Percentiles rank a stretch among this genome's conserved stretches.
These are phyloP conservation scores for Melinaea marsaeus DNA, from an alignment of 2,888 invertebrate species.

Conservation along the genomic window DNA sequence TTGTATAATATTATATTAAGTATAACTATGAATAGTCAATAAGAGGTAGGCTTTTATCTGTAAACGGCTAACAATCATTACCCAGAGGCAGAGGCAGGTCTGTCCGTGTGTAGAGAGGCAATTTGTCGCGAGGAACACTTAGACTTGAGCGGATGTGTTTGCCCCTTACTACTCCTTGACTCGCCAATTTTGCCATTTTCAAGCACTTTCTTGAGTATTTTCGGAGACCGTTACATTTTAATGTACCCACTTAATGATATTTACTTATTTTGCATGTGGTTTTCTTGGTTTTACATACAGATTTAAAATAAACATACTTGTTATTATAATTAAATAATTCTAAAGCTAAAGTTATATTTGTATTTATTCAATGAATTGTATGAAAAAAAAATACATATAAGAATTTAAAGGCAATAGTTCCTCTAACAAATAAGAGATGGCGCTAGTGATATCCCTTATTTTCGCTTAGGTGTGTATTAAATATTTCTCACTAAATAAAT, in stretches of 20 bases:
- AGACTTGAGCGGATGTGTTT: conserved; percentile 50
- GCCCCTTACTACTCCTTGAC: conserved; percentile 51
- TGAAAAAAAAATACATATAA: too few species aligned
- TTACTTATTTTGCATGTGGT: too few species aligned
- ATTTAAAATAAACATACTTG: too few species aligned
- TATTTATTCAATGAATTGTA: too few species aligned
- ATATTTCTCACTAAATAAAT: too few species aligned
- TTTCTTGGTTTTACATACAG: too few species aligned
- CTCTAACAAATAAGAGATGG: conserved; percentile 26
- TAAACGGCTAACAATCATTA: conserved; percentile 41
- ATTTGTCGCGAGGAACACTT: conserved; percentile 68
- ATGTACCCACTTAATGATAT: not conserved
- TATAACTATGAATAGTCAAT: not conserved
- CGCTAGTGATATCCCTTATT: not conserved
- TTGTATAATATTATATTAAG: not conserved
- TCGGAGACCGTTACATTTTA: conserved; percentile 10
- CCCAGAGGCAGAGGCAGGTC: conserved; percentile 17
- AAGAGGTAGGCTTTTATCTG: conserved; percentile 3
- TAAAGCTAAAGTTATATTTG: too few species aligned
- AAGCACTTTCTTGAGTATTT: conserved; percentile 33
- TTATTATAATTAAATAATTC: too few species aligned
- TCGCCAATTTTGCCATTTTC: conserved; percentile 60
- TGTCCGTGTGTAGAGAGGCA: conserved; percentile 48
- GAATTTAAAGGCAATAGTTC: conserved; percentile 46
- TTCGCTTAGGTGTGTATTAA: not conserved